Percentiles rank a stretch among this genome's conserved stretches.
Conservation (phyloP, 1,140 invertebrate species). For the Heliconius hewitsoni region DNA sequence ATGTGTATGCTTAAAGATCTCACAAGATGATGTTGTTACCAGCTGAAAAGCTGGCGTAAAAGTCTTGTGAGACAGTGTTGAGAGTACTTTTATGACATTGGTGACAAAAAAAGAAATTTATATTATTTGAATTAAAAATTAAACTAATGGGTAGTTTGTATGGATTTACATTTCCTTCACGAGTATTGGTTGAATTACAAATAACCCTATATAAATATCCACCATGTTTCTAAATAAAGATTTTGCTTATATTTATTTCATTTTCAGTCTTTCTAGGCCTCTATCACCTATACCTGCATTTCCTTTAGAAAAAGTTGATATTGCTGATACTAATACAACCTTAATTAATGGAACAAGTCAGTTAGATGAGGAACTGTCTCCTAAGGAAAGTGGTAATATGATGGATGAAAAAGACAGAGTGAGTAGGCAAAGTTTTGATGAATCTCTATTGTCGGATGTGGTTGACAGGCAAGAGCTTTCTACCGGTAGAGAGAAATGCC, state of each 20-base stretch:
- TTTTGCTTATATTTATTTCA: not conserved
- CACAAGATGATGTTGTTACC: too few species aligned
- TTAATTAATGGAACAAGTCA: constrained; percentile 64
- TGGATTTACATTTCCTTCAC: too few species aligned
- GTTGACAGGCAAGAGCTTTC: constrained; percentile 63
- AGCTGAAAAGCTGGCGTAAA: too few species aligned
- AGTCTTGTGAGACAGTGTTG: too few species aligned
- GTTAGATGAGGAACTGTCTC: constrained; percentile 62
- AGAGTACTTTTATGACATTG: too few species aligned
- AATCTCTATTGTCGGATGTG: constrained; percentile 62
- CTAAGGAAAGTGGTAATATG: constrained; percentile 72
- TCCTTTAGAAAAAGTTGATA: constrained; percentile 65
- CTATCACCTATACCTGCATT: constrained; percentile 88
- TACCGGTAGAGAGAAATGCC: constrained; percentile 74
- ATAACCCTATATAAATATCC: not conserved
- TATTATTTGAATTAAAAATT: too few species aligned
- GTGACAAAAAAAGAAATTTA: too few species aligned
- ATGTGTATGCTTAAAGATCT: too few species aligned
- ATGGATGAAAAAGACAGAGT: constrained; percentile 74
- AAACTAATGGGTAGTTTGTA: too few species aligned
- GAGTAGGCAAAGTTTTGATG: constrained; percentile 75
- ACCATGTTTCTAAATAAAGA: not conserved
- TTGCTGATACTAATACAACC: constrained; percentile 56
- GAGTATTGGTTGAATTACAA: too few species aligned
- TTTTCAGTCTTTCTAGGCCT: constrained; percentile 86